phyloP scores from a whole-genome alignment of 1,140 invertebrate species.

The Solenopsis fugax region DNA sequence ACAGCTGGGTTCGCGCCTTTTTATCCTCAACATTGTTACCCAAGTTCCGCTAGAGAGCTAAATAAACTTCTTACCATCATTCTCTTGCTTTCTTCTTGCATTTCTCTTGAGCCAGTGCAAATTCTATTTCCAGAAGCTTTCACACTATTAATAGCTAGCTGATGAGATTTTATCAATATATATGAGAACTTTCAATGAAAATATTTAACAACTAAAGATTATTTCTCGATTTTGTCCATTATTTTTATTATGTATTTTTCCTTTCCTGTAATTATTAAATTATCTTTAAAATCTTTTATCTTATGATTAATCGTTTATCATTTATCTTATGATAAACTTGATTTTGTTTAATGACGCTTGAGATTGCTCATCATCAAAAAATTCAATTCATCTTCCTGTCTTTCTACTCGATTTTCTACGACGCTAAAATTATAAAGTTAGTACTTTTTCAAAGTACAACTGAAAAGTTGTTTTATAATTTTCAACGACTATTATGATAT shows the following conservation, averaged over 20 bases:
- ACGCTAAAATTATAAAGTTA: neutral
- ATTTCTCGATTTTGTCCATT: neutral
- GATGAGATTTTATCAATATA: slow-evolving; percentile 24
- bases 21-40: slow-evolving; percentile 61
- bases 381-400: neutral
- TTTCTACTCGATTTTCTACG: neutral
- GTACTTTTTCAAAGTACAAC: neutral
- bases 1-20: slow-evolving; percentile 44
- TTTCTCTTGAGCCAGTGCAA: slow-evolving; percentile 7
- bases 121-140: slow-evolving; percentile 23
- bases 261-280: neutral
- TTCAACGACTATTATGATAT: neutral
- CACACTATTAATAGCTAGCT: slow-evolving; percentile 18
- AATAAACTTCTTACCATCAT: slow-evolving; percentile 54
- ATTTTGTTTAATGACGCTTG: neutral
- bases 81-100: neutral
- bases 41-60: slow-evolving; percentile 43
- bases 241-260: neutral
- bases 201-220: neutral
- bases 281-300: neutral
- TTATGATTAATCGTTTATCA: neutral
- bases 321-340: neutral
- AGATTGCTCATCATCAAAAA: neutral
- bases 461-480: neutral
- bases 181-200: neutral